phyloP scores from a whole-genome alignment of 2,797 vertebrate species.

The Pangasius mekongensis region DNA sequence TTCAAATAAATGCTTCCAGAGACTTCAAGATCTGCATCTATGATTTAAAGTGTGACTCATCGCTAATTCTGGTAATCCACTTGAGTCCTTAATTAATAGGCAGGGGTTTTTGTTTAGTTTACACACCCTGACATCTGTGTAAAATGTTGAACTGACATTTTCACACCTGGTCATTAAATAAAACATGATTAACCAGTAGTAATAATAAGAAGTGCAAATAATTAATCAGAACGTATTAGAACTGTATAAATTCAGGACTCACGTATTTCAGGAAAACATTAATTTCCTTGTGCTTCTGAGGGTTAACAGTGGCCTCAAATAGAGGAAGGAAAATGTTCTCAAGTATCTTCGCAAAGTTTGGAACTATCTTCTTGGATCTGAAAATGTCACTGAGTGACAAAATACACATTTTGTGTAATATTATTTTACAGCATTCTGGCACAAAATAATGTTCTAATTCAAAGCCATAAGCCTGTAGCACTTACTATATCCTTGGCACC shows the following conservation, averaged over 20 bases:
- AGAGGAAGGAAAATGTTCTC: constrained; percentile 94
- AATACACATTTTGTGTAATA: background rate
- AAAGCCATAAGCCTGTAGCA: constrained; percentile 10
- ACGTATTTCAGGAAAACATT: constrained; percentile 95
- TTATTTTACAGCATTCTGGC: background rate
- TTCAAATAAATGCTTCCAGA: background rate
- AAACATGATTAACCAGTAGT: background rate
- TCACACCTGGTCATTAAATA: background rate
- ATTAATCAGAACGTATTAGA: background rate
- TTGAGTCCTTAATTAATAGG: background rate
- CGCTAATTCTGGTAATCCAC: background rate
- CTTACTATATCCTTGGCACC: constrained; percentile 97
- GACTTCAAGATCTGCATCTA: background rate
- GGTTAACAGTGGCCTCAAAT: constrained; percentile 92
- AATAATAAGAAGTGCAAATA: background rate
- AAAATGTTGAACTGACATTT: background rate
- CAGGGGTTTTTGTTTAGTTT: background rate
- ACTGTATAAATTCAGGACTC: constrained; percentile 65
- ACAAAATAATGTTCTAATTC: background rate
- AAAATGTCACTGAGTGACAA: constrained; percentile 90
- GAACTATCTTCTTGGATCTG: constrained; percentile 86
- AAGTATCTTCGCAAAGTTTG: constrained; percentile 90
- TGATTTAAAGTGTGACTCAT: background rate
- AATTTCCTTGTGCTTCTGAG: constrained; percentile 85
- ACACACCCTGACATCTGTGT: background rate